Conservation (phyloP, 2,888 invertebrate genomes). For the Barypeithes pellucidus region DNA sequence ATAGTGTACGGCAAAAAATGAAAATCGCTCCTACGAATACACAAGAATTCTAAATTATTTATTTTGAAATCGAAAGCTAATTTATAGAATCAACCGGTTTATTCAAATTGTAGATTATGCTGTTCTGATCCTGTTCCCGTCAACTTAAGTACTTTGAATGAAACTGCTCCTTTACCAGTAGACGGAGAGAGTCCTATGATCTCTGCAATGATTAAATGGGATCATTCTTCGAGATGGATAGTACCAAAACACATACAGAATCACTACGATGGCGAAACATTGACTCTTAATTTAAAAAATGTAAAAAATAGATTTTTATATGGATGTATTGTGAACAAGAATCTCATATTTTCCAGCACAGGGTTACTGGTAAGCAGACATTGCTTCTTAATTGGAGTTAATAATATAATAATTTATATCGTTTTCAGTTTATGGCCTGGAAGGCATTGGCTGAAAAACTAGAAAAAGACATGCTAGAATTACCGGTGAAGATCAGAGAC, state of each 20-base stretch:
- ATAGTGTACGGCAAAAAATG: too few relatives aligned
- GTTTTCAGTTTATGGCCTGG: slow-evolving; percentile 44
- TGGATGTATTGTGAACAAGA: slow-evolving; percentile 56
- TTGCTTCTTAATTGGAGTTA: neutral
- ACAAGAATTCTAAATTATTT: too few relatives aligned
- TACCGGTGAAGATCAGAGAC: slow-evolving; percentile 34
- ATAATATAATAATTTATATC: neutral
- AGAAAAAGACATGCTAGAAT: slow-evolving; percentile 15
- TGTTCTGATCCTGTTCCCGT: neutral
- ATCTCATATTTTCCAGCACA: slow-evolving; percentile 75
- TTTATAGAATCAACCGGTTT: too few relatives aligned
- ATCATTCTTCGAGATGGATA: slow-evolving; percentile 85
- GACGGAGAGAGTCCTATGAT: slow-evolving; percentile 88
- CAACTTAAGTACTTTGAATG: slow-evolving; percentile 80
- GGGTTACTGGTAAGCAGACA: slow-evolving; percentile 65
- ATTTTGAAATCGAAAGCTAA: too few relatives aligned
- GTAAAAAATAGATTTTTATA: slow-evolving; percentile 3
- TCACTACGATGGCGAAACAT: slow-evolving; percentile 84
- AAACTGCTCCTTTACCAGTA: slow-evolving; percentile 83
- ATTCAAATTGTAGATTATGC: slow-evolving; percentile 1
- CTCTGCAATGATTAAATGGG: slow-evolving; percentile 87
- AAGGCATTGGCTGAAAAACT: slow-evolving; percentile 19
- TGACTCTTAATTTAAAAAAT: slow-evolving; percentile 78
- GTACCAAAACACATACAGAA: slow-evolving; percentile 78
- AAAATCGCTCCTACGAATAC: too few relatives aligned